Conservation (phyloP, 1,140 invertebrate genomes). For the Drosophila leontia region DNA sequence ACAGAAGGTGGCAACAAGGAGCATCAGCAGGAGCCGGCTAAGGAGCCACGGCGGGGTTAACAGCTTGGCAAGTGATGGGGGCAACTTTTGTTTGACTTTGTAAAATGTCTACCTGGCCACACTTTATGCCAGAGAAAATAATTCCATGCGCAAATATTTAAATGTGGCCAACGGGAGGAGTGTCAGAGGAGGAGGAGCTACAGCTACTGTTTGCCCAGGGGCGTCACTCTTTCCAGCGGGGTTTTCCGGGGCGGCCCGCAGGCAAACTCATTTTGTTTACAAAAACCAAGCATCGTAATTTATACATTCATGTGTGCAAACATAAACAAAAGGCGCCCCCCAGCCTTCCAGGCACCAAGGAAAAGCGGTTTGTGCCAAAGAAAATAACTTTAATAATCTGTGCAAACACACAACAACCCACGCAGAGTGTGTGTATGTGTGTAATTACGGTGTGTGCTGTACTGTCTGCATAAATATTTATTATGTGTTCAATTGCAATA, state of each 20-base stretch:
- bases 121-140: slow-evolving; percentile 62
- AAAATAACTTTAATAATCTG: slow-evolving; percentile 75
- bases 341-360: slow-evolving; percentile 16
- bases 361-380: slow-evolving; percentile 39
- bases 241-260: slow-evolving; percentile 23
- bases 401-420: slow-evolving; percentile 35
- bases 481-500: slow-evolving; percentile 71
- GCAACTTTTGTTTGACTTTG: slow-evolving; percentile 62
- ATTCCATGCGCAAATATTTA: slow-evolving; percentile 79
- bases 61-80: slow-evolving; percentile 9
- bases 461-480: slow-evolving; percentile 78
- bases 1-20: slow-evolving; percentile 3
- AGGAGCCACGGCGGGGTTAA: slow-evolving; percentile 11
- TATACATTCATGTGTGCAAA: slow-evolving; percentile 73
- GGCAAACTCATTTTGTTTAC: slow-evolving; percentile 66
- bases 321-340: slow-evolving; percentile 54
- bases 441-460: slow-evolving; percentile 12
- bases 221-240: not conserved
- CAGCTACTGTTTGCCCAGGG: not conserved
- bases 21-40: not conserved
- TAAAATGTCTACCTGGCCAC: slow-evolving; percentile 36
- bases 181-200: not conserved
- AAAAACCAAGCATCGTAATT: slow-evolving; percentile 62
- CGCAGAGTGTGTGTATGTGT: slow-evolving; percentile 18
- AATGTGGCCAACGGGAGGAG: slow-evolving; percentile 43